Evolutionary conservation across 2,113 vertebrate species (phyloP).

Genomic region (Elaphurus davidianus): DNA sequence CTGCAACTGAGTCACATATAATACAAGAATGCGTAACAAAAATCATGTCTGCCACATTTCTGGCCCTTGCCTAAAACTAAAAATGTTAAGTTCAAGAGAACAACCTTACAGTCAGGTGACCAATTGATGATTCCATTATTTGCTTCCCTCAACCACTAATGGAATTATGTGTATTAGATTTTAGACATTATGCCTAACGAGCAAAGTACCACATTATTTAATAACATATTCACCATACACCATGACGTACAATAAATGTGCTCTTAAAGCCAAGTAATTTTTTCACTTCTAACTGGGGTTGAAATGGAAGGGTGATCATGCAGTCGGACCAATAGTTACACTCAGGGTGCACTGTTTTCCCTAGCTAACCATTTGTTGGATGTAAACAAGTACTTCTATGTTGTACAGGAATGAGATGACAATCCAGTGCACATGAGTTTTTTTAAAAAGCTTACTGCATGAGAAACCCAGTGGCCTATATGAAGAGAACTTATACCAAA

Average conservation of each 20-base stretch:
- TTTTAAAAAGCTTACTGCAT: constrained; percentile 73
- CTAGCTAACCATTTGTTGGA: constrained; percentile 70
- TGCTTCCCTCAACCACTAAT: constrained; percentile 65
- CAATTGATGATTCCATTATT: constrained; percentile 67
- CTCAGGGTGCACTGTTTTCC: constrained; percentile 73
- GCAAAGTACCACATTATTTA: constrained; percentile 75
- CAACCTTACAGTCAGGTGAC: constrained; percentile 65
- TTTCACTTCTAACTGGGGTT: constrained; percentile 76
- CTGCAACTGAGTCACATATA: constrained; percentile 60
- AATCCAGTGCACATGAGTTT: constrained; percentile 75
- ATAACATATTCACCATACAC: constrained; percentile 72
- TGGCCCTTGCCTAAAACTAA: constrained; percentile 58
- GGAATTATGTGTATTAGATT: constrained; percentile 61
- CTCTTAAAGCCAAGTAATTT: constrained; percentile 74
- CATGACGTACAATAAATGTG: constrained; percentile 74
- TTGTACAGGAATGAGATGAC: constrained; percentile 83
- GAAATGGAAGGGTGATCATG: constrained; percentile 80
- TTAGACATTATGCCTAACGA: constrained; percentile 67
- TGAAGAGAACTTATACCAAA: constrained; percentile 75
- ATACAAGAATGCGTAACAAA: constrained; percentile 66
- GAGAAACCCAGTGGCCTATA: constrained; percentile 78
- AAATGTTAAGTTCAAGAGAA: constrained; percentile 67
- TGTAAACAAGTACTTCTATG: constrained; percentile 76
- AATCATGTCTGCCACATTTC: constrained; percentile 67
- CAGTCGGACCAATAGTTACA: constrained; percentile 72